phyloP scores from a whole-genome alignment of 2,113 vertebrate species.

The Plotosus lineatus region DNA sequence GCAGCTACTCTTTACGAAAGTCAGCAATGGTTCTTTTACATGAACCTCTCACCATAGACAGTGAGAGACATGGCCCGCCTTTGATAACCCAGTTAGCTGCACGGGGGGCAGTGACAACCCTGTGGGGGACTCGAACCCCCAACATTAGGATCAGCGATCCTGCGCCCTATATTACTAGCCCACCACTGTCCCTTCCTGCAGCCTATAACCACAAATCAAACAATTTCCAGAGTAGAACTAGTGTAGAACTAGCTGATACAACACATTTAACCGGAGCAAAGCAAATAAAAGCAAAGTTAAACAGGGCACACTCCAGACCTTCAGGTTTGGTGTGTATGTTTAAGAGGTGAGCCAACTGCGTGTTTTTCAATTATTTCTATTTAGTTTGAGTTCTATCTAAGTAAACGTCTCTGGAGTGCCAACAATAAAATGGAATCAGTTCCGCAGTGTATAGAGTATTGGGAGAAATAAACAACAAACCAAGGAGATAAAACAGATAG shows the following conservation, averaged over 20 bases:
- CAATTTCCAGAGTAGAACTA: not conserved
- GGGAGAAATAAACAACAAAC: not conserved
- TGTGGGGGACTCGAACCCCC: too few species aligned
- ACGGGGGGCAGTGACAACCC: too few species aligned
- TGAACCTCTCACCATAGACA: too few species aligned
- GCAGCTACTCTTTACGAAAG: too few species aligned
- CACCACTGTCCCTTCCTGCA: too few species aligned
- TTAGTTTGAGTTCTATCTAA: slow-evolving; percentile 11
- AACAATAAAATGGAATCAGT: slow-evolving; percentile 9
- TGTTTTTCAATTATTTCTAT: slow-evolving; percentile 26
- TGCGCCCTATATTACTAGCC: too few species aligned
- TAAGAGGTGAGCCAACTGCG: slow-evolving; percentile 35
- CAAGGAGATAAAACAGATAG: too few species aligned
- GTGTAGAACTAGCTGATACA: not conserved
- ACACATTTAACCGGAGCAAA: not conserved
- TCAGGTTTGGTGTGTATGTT: slow-evolving; percentile 70
- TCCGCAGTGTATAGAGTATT: not conserved
- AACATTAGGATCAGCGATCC: too few species aligned
- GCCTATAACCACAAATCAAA: slow-evolving; percentile 7
- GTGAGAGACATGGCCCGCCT: too few species aligned
- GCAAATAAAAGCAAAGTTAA: slow-evolving; percentile 12
- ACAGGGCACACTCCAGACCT: slow-evolving; percentile 33
- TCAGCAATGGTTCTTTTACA: too few species aligned
- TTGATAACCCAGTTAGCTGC: too few species aligned
- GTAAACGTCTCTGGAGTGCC: too few species aligned